A percentile compares a stretch with the other conserved stretches of the same genome.
Evolutionary conservation across 2,888 invertebrate genomes (phyloP).

Genomic region (Steinernema hermaphroditum): DNA sequence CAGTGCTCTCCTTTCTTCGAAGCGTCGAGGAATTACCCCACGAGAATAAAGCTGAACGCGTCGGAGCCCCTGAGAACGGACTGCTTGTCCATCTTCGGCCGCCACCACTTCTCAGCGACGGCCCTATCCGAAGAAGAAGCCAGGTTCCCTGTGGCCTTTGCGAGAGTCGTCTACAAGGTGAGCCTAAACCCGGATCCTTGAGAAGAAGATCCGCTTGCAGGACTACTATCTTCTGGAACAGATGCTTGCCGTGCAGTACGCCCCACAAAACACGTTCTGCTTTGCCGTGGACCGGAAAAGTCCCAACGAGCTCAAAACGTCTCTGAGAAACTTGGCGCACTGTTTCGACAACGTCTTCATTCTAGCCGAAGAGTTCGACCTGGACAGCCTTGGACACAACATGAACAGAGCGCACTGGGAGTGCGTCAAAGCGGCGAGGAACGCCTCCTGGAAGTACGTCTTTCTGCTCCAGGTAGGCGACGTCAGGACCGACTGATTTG

Average conservation of each 20-base stretch:
- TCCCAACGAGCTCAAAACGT: slow-evolving; percentile 30
- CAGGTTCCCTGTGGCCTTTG: slow-evolving; percentile 42
- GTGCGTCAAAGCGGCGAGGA: slow-evolving; percentile 38
- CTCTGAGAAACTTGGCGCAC: slow-evolving; percentile 34
- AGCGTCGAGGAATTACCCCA: neutral
- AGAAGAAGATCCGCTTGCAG: no score
- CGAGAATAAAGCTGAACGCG: neutral
- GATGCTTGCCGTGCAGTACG: slow-evolving; percentile 36
- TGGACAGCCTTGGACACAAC: slow-evolving; percentile 43
- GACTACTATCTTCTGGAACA: slow-evolving; percentile 38
- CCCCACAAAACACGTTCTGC: slow-evolving; percentile 39
- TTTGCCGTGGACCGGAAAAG: slow-evolving; percentile 37
- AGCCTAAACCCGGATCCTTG: no score
- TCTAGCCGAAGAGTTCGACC: slow-evolving; percentile 33
- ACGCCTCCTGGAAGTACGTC: slow-evolving; percentile 40
- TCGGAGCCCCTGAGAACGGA: neutral
- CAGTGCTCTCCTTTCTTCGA: slow-evolving; percentile 1
- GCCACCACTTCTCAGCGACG: slow-evolving; percentile 35
- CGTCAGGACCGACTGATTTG: neutral
- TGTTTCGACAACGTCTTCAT: slow-evolving; percentile 43
- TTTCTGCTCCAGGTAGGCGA: slow-evolving; percentile 36
- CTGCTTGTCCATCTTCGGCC: slow-evolving; percentile 37
- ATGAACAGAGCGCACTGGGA: slow-evolving; percentile 37
- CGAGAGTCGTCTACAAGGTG: slow-evolving; percentile 43
- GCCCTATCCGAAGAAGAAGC: slow-evolving; percentile 36